Conservation (phyloP, 2,797 vertebrate species). For the Neosalanx taihuensis region DNA sequence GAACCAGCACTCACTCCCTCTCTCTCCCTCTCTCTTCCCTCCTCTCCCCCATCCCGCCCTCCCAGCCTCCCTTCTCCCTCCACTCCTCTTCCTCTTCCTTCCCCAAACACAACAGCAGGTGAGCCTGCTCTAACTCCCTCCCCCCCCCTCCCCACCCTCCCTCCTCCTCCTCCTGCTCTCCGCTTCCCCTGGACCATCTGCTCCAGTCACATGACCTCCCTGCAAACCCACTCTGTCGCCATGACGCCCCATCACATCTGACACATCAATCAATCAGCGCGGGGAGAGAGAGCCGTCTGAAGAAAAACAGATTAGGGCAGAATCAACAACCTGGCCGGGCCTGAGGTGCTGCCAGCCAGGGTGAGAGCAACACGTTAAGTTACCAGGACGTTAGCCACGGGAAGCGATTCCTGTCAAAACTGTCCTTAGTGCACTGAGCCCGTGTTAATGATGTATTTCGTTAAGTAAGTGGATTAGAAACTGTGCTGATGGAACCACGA, state of each 20-base stretch:
- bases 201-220: slow-evolving; percentile 78
- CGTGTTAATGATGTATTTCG: slow-evolving; percentile 99
- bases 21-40: slow-evolving; percentile 19
- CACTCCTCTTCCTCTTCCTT: slow-evolving; percentile 2
- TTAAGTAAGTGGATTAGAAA: slow-evolving; percentile 98
- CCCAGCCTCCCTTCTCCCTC: slow-evolving; percentile 10
- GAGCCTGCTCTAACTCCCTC: slow-evolving; percentile 71
- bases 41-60: slow-evolving; percentile 14
- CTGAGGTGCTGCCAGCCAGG: slow-evolving; percentile 80
- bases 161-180: not conserved
- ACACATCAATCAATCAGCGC: slow-evolving; percentile 91
- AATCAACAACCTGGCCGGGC: slow-evolving; percentile 73
- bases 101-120: slow-evolving; percentile 85
- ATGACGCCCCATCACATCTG: slow-evolving; percentile 89
- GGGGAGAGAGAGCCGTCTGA: slow-evolving; percentile 14
- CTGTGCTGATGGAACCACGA: slow-evolving; percentile 91
- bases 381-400: slow-evolving; percentile 92
- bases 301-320: slow-evolving; percentile 57
- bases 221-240: slow-evolving; percentile 76
- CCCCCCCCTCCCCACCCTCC: no score
- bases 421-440: slow-evolving; percentile 97
- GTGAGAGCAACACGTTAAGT: slow-evolving; percentile 95
- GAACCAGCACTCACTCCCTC: slow-evolving; percentile 71
- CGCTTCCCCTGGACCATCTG: slow-evolving; percentile 83
- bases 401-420: slow-evolving; percentile 99